These are phyloP conservation scores for Onychostoma macrolepis DNA, from an alignment of 2,113 vertebrate genomes.

Conservation along the genomic window DNA sequence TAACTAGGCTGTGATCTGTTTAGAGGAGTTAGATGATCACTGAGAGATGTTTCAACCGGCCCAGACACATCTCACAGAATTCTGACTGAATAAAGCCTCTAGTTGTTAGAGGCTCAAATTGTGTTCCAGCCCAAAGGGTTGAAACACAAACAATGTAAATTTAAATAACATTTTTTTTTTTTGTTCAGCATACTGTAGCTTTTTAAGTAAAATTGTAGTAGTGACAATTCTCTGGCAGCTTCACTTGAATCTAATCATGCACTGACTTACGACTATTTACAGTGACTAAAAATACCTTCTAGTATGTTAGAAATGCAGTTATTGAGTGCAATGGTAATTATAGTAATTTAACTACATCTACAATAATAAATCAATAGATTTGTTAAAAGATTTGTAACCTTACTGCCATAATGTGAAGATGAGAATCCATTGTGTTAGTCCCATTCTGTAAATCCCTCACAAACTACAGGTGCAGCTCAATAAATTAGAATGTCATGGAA, in stretches of 20 bases:
- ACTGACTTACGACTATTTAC: neutral
- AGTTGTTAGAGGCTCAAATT: neutral
- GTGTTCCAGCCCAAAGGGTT: neutral
- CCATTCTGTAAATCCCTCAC: neutral
- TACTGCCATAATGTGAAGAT: neutral
- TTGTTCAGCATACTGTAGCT: neutral
- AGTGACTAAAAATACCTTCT: neutral
- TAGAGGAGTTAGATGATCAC: neutral
- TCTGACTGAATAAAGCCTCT: neutral
- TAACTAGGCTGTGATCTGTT: neutral
- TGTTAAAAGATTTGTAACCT: neutral
- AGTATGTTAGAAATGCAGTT: neutral
- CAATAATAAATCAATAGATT: neutral
- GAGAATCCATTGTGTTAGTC: neutral
- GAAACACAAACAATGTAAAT: neutral
- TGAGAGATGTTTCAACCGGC: conserved; percentile 11
- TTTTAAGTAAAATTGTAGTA: neutral
- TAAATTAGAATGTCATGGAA: too few relatives aligned
- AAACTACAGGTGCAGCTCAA: too few relatives aligned
- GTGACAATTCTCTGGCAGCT: neutral
- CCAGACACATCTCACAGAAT: conserved; percentile 15
- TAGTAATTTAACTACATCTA: neutral
- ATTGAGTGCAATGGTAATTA: neutral
- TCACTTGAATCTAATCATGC: neutral
- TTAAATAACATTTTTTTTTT: neutral